Evolutionary conservation across 2,797 vertebrate genomes (phyloP), one percentile per base, ranked within the genome.

Genomic region (Gambusia yucatana): DNA sequence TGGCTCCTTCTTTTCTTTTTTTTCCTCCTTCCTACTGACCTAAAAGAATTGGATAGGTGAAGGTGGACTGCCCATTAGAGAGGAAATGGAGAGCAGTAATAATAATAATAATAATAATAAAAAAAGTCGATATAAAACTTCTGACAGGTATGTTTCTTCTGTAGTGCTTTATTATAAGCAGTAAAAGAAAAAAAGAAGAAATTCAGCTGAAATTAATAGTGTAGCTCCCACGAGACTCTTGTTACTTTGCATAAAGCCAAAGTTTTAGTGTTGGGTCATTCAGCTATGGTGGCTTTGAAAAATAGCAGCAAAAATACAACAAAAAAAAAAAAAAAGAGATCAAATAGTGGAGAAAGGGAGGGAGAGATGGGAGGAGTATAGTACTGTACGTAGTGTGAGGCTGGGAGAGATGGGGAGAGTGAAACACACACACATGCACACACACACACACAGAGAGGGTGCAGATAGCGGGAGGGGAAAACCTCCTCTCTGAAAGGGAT

Each of bases 401-500:
- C 77, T 87, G 83, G 72, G 80, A 80, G 79, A 67, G 78, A 90
- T 80, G 77, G 85, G 80, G 84, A 84, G 78, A 75, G 67, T 14
- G 86, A 85, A 71, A 85, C 80, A 79, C 79, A 77, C 73, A 78
- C 77, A 76, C 59, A 76, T 20, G 17, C 33, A 63, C 33, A 50
- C 33, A 33, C 69, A 77, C 69, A 80, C 73, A 82, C 72, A 82
- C 17, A 82, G 10, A 67, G 77, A 82, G 83, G 87, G 93, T 93
- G 94, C 92, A 94, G 93, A 93, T 90, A 92, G 90, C 92, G 92
- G 95, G 94, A 94, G 95, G 94, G 94, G 94, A 95, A 96, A 96
- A 95, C 95, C 94, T 95, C 93, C 93, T 94, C 94, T 94, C 94
- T 94, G 94, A 95, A 94, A 94, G 93, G 90, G 95, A 96, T 96